Conservation (phyloP, 2,888 invertebrate species). For the Pocota personata region DNA sequence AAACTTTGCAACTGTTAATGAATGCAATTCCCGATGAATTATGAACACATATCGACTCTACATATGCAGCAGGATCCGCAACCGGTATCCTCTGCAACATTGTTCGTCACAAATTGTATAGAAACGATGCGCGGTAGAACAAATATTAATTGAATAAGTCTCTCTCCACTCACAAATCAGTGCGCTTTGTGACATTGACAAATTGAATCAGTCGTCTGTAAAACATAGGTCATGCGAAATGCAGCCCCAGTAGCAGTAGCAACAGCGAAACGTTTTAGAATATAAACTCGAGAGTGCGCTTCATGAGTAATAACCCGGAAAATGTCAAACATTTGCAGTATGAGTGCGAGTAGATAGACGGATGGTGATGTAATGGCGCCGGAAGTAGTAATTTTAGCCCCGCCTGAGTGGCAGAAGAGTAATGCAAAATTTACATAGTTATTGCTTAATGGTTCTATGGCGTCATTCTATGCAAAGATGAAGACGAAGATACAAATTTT, state of each 20-base stretch:
- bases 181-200: slow-evolving; percentile 57
- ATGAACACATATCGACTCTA: slow-evolving; percentile 21
- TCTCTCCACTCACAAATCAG: slow-evolving; percentile 7
- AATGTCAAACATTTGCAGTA: slow-evolving; percentile 42
- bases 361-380: slow-evolving; percentile 58
- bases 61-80: background rate
- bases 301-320: slow-evolving; percentile 55
- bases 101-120: slow-evolving; percentile 6
- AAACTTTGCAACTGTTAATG: slow-evolving; percentile 18
- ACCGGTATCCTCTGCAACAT: background rate
- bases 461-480: background rate
- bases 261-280: slow-evolving; percentile 1
- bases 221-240: slow-evolving; percentile 27
- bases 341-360: background rate
- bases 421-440: slow-evolving; percentile 53
- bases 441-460: slow-evolving; percentile 17
- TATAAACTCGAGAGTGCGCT: slow-evolving; percentile 23
- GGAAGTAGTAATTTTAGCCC: slow-evolving; percentile 36
- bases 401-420: background rate
- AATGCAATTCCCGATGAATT: slow-evolving; percentile 36
- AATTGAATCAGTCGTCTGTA: slow-evolving; percentile 56
- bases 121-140: slow-evolving; percentile 5
- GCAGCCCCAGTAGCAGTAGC: background rate
- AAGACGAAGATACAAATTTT: background rate
- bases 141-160: slow-evolving; percentile 45